Evolutionary conservation across 2,888 invertebrate genomes (phyloP), one percentile per base, ranked within the genome.

Genomic region (Cyaniris semiargus): DNA sequence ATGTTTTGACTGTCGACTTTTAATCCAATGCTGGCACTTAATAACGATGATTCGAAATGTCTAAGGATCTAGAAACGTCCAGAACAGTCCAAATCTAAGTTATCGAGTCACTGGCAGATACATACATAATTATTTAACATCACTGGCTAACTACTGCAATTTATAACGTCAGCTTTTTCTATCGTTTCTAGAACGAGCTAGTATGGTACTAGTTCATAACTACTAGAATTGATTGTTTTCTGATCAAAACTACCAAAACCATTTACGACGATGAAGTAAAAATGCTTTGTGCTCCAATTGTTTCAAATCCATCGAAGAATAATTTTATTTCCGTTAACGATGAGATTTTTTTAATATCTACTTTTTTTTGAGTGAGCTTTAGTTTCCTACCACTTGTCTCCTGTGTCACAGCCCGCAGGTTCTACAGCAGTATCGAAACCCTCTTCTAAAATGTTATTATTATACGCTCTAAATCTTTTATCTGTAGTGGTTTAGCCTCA

Each of bases 401-500:
- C 10, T 10, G 44, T 44, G 3, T 44, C n/a, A n/a, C n/a, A n/a
- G n/a, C n/a, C n/a, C 8, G 44, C 53, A 53, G 53, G 18, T 18
- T 18, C 53, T 18, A 18, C 18, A 18, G 53, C 53, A 53, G 5
- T 48, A 48, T 48, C 48, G 13, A 48, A 53, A 1, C 4, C 3
- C 13, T 15, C 15, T 48, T 15, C 15, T 48, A 48, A 3, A 48
- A 48, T 48, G 48, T 15, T 48, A 38, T 15, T 53, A 53, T 15
- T 53, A 53, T 53, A 53, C 53, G 53, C 53, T 53, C 18, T 27
- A 53, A 15, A 48, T 27, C 0, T 15, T 48, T 48, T 72, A 72
- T 72, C 27, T 53, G 10, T 78, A 44, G n/a, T 75, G 58, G 70
- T 70, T 58, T 23, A 75, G 21, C 27, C 27, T 70, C 75, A 77